Percentiles rank a stretch among this genome's conserved stretches.
phyloP scores from a whole-genome alignment of 2,888 invertebrate genomes.

The Rhopalosiphum nymphaeae region DNA sequence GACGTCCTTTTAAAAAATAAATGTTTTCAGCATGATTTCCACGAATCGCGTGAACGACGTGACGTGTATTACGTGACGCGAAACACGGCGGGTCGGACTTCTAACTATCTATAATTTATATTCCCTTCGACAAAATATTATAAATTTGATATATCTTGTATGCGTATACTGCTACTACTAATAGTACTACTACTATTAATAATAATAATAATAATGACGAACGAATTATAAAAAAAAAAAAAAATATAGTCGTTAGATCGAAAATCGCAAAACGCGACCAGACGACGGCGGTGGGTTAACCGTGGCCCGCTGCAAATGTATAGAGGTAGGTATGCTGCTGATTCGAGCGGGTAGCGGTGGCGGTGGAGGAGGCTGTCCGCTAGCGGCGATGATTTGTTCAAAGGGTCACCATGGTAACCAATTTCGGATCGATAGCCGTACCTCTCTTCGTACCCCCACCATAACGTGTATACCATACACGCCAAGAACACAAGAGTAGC shows the following conservation, averaged over 20 bases:
- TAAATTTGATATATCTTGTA: not conserved
- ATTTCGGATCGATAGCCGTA: constrained; percentile 57
- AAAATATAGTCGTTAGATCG: not conserved
- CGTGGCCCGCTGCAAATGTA: constrained; percentile 30
- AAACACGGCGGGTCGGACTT: not conserved
- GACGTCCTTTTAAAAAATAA: not conserved
- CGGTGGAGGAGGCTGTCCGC: constrained; percentile 19
- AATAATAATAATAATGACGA: not conserved
- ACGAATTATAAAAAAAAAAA: not conserved
- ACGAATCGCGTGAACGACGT: not conserved
- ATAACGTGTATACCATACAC: not conserved
- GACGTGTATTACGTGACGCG: not conserved
- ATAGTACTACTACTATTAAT: not conserved
- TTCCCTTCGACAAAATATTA: not conserved
- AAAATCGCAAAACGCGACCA: not conserved
- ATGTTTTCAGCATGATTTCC: not conserved
- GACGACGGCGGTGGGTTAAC: not conserved
- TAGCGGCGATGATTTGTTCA: constrained; percentile 55
- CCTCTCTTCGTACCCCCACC: not conserved
- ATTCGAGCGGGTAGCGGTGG: constrained; percentile 11
- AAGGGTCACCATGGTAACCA: constrained; percentile 59
- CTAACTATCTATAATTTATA: not conserved
- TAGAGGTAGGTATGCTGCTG: constrained; percentile 24
- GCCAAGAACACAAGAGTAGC: not conserved
- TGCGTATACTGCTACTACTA: not conserved